Percentiles rank a stretch among this genome's conserved stretches.
phyloP scores from a whole-genome alignment of 2,888 invertebrate species.

The Sphaerophoria taeniata region DNA sequence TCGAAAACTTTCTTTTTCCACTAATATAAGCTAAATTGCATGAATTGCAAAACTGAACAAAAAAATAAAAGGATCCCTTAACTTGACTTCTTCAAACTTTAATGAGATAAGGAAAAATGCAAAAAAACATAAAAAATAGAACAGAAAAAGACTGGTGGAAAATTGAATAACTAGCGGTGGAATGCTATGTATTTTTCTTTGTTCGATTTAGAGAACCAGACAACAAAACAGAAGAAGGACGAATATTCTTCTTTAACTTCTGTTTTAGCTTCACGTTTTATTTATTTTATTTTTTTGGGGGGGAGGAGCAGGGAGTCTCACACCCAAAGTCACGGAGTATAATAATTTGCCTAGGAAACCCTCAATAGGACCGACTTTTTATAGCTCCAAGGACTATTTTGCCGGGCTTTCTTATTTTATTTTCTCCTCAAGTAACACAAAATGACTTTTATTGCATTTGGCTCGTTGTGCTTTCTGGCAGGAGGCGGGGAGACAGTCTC shows the following conservation, averaged over 20 bases:
- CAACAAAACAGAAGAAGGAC: not conserved
- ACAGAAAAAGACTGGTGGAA: constrained; percentile 57
- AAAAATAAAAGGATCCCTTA: not conserved
- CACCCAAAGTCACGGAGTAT: constrained; percentile 25
- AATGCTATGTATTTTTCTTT: constrained; percentile 61
- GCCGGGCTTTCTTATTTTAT: constrained; percentile 69
- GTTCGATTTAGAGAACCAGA: constrained; percentile 41
- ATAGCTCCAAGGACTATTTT: constrained; percentile 68
- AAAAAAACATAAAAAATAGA: constrained; percentile 7
- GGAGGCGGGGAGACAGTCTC: constrained; percentile 11
- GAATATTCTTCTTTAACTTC: constrained; percentile 26
- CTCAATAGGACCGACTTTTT: constrained; percentile 57
- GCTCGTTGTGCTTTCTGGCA: constrained; percentile 33
- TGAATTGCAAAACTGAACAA: not conserved
- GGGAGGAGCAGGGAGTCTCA: too few relatives aligned
- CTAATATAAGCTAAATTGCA: constrained; percentile 25
- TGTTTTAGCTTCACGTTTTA: constrained; percentile 3
- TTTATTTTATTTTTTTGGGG: not conserved
- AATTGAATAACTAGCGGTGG: constrained; percentile 72
- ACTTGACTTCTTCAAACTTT: constrained; percentile 60
- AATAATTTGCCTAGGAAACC: constrained; percentile 69
- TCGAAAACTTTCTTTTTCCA: constrained; percentile 21
- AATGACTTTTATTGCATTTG: constrained; percentile 72
- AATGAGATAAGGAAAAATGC: constrained; percentile 50
- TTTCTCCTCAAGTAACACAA: constrained; percentile 60